phyloP scores from a whole-genome alignment of 2,113 vertebrate species.

The Osmerus eperlanus region DNA sequence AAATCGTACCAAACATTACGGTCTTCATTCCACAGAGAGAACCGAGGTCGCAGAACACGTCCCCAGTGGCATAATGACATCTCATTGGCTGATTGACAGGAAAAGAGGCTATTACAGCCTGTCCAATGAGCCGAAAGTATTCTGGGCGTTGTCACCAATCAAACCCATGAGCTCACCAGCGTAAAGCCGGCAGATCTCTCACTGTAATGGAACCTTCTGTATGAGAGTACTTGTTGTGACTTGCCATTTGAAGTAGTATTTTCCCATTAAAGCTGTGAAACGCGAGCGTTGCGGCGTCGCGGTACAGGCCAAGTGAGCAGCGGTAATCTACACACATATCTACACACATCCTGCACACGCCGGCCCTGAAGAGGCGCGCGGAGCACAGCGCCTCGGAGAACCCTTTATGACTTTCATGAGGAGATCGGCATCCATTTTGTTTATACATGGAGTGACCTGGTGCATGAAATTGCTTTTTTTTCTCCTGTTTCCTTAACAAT shows the following conservation, averaged over 20 bases:
- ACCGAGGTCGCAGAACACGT: no score
- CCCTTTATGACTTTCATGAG: constrained; percentile 47
- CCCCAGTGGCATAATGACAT: no score
- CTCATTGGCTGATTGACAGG: no score
- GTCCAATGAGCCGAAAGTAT: no score
- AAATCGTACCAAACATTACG: no score
- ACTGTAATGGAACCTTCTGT: background rate
- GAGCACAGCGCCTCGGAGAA: constrained; percentile 45
- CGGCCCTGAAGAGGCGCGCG: constrained; percentile 49
- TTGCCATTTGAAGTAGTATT: constrained; percentile 26
- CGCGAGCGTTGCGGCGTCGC: background rate
- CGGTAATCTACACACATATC: constrained; percentile 19
- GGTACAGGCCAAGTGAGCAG: constrained; percentile 1
- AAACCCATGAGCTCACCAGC: no score
- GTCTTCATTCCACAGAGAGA: no score
- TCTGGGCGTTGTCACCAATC: no score
- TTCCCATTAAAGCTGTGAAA: constrained; percentile 28
- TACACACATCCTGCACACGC: constrained; percentile 22
- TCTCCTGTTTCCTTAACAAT: constrained; percentile 42
- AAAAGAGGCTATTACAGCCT: no score
- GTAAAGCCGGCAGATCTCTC: no score
- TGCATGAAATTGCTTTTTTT: constrained; percentile 63
- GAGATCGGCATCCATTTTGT: constrained; percentile 57
- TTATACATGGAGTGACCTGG: constrained; percentile 57
- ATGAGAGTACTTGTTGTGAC: constrained; percentile 19